Evolutionary conservation across 1,140 invertebrate genomes (phyloP).

Genomic region (Drosophila bocki): DNA sequence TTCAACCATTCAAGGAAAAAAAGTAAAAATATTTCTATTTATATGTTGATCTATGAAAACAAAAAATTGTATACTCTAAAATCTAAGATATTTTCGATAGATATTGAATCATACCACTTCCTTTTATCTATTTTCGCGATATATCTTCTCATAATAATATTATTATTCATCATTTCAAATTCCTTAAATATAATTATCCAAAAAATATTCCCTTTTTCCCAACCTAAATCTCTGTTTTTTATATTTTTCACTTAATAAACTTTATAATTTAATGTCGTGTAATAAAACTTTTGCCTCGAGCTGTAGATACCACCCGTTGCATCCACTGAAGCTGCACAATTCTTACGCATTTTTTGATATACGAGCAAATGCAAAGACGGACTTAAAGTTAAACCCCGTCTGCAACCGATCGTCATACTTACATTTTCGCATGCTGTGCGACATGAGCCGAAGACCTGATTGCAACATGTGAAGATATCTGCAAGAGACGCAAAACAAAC

Average conservation of each 20-base stretch:
- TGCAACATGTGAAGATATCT: constrained; percentile 84
- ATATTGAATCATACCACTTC: too few relatives aligned
- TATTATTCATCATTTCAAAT: background rate
- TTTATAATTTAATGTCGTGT: background rate
- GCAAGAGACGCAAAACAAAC: constrained; percentile 54
- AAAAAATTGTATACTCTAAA: too few relatives aligned
- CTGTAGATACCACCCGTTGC: constrained; percentile 26
- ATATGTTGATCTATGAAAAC: too few relatives aligned
- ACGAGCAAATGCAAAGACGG: constrained; percentile 24
- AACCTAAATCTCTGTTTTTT: background rate
- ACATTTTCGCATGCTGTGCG: constrained; percentile 84
- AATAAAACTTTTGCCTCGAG: background rate
- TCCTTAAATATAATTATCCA: background rate
- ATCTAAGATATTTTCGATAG: too few relatives aligned
- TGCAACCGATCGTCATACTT: constrained; percentile 52
- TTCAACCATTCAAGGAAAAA: too few relatives aligned
- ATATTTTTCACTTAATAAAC: background rate
- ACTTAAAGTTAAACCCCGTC: background rate
- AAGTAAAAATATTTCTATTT: too few relatives aligned
- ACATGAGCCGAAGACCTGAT: constrained; percentile 83
- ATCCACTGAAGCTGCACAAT: constrained; percentile 11
- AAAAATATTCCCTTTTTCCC: background rate
- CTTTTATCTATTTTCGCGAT: background rate
- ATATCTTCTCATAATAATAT: background rate
- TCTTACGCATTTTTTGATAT: constrained; percentile 37